Base-by-base conservation (phyloP, 2,113 vertebrate genomes). In the Mirza zaza region DNA sequence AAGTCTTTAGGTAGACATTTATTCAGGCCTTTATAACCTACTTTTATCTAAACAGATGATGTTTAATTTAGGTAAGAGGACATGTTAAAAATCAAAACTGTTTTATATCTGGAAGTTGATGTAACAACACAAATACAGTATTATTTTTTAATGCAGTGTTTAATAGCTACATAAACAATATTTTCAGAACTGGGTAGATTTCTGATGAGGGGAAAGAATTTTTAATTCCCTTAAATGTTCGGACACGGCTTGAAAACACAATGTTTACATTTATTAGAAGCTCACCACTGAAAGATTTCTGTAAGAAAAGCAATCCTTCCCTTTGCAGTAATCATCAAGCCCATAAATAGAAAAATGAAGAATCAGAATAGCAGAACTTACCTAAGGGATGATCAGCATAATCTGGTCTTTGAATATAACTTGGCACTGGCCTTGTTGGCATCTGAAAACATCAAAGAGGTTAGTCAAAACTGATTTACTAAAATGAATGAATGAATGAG, bases 371-470 rank as follows among this genome's bases (percentile, higher is more conserved):
- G 15, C 32, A 95, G 23, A 55, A 52, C 91, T 99, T 99, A 99
- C 99, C 99, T 99, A 99, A 98, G 7, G 99, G 99, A 95, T 99
- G 99, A 98, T 99, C 99, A 61, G 99, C 99, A 98, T 99, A 99
- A 98, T 99, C 99, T 0, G 99, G 99, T 98, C 99, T 99, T 98
- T 99, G 99, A 98, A 99, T 99, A 84, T 99, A 99, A 97, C 99
- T 99, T 85, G 99, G 99, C 97, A 99, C 99, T 73, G 97, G 99
- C 98, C 99, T 99, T 97, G 99, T 99, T 92, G 99, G 99, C 70
- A 99, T 99, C 99, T 99, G 98, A 94, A 98, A 18, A 97, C 5
- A 92, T 88, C 55, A 95, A 93, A 96, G 57, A 20, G 55, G 21
- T 57, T 65, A 90, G 90, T 97, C 87, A 85, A 77, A 86, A 85